Conservation (phyloP, 2,113 vertebrate species). For the Oreochromis spilurus region DNA sequence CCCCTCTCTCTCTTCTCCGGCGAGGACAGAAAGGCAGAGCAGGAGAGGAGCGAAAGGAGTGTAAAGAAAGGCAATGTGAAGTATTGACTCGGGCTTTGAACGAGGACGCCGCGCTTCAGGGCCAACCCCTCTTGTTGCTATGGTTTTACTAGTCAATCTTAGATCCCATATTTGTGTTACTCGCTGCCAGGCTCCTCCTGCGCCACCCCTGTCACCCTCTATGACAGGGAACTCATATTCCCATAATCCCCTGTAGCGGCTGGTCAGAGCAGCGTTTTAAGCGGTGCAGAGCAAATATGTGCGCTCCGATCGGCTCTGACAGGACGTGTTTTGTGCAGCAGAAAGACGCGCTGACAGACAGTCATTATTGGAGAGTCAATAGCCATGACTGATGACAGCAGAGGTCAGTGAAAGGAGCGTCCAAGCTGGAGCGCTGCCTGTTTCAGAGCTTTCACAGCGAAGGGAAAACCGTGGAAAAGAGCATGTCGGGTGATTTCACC, state of each 20-base stretch:
- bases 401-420: conserved; percentile 64
- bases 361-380: conserved; percentile 71
- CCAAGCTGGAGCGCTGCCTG: conserved; percentile 59
- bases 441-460: conserved; percentile 52
- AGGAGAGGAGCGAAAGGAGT: conserved; percentile 52
- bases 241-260: conserved; percentile 58
- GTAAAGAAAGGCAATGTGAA: conserved; percentile 60
- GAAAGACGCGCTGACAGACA: conserved; percentile 60
- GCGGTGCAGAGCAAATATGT: conserved; percentile 69
- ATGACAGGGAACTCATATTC: conserved; percentile 66
- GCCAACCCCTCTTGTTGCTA: conserved; percentile 59
- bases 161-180: conserved; percentile 46
- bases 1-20: conserved; percentile 58
- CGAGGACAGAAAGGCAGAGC: conserved; percentile 51
- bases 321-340: conserved; percentile 48
- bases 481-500: conserved; percentile 64
- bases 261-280: conserved; percentile 36
- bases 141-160: conserved; percentile 63
- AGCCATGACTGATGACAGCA: conserved; percentile 72
- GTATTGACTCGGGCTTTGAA: conserved; percentile 63
- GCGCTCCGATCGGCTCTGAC: conserved; percentile 61
- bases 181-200: conserved; percentile 14
- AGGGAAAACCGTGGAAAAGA: conserved; percentile 59
- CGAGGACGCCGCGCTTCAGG: conserved; percentile 54
- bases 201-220: background rate